A percentile compares a stretch with the other conserved stretches of the same genome.
Evolutionary conservation across 2,888 invertebrate species (phyloP).

Genomic region (Cinara cedri): DNA sequence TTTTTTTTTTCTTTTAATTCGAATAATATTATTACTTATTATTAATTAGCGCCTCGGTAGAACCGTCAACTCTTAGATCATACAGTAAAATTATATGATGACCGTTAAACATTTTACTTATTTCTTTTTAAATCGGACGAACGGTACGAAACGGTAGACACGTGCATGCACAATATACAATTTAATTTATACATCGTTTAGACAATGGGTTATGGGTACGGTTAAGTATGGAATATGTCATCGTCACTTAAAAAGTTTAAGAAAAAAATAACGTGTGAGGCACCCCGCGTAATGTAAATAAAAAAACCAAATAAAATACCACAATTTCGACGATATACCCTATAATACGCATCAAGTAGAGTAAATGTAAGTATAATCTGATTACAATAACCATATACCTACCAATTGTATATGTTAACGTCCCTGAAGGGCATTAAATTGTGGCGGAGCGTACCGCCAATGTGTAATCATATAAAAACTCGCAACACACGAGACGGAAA

Average conservation of each 20-base stretch:
- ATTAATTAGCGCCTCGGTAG: too few species aligned
- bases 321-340: not conserved
- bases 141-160: too few species aligned
- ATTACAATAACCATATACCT: slow-evolving; percentile 46
- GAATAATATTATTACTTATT: too few species aligned
- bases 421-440: slow-evolving; percentile 47
- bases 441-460: slow-evolving; percentile 22
- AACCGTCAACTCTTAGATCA: too few species aligned
- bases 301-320: slow-evolving; percentile 2
- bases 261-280: not conserved
- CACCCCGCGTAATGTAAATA: not conserved
- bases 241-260: slow-evolving; percentile 1
- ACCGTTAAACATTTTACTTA: too few species aligned
- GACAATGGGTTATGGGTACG: too few species aligned
- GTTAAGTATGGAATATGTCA: not conserved
- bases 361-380: slow-evolving; percentile 21
- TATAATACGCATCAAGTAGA: not conserved
- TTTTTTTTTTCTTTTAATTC: too few species aligned
- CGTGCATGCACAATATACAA: too few species aligned
- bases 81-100: too few species aligned
- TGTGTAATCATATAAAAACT: slow-evolving; percentile 43
- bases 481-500: slow-evolving; percentile 25
- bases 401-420: slow-evolving; percentile 46
- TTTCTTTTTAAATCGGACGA: too few species aligned
- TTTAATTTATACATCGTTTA: too few species aligned